Evolutionary conservation across 2,113 vertebrate genomes (phyloP), one percentile per base, ranked within the genome.

Genomic region (Bucco capensis): DNA sequence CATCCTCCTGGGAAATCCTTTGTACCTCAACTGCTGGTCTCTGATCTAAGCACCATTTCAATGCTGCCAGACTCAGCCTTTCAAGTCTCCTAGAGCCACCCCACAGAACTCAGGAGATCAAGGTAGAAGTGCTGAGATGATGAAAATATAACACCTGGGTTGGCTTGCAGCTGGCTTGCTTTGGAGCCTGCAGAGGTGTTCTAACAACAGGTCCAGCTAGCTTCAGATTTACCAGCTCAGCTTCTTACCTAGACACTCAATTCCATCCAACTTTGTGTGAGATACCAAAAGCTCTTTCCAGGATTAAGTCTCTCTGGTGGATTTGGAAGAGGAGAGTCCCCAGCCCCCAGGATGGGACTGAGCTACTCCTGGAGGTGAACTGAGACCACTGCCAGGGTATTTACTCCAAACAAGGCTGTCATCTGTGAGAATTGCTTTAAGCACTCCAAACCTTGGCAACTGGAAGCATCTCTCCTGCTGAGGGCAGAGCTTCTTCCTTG

Each of bases 291-390:
- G 22, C 18, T 4, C 8, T 67, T 90, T 44, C 27, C 57, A 65
- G 61, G 40, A 49, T 70, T 78, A 31, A 61, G 4, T 30, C 24
- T 35, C 4, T 30, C 27, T 69, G 73, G 10, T 69, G 40, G 61
- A 37, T 79, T 90, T 75, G 27, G 40, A 75, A 75, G 51, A 56
- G 42, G 50, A 54, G 42, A 58, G 18, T 49, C 7, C 19, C 40
- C 22, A 69, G 40, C 13, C 3, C 0, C 1, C 4, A 12, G 19
- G 21, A 3, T 53, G 27, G 12, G 42, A n/a, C 73, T 56, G n/a
- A 92, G 57, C 14, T 81, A 0, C 24, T 67, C 60, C 50, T 89
- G 31, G 33, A 33, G 17, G 28, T 5, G 14, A 27, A 4, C 54
- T 35, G 56, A 91, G 38, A 25, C 8, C 2, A 4, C 13, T 51